Conservation (phyloP, 2,113 vertebrate species). For the Opisthocomus hoazin region DNA sequence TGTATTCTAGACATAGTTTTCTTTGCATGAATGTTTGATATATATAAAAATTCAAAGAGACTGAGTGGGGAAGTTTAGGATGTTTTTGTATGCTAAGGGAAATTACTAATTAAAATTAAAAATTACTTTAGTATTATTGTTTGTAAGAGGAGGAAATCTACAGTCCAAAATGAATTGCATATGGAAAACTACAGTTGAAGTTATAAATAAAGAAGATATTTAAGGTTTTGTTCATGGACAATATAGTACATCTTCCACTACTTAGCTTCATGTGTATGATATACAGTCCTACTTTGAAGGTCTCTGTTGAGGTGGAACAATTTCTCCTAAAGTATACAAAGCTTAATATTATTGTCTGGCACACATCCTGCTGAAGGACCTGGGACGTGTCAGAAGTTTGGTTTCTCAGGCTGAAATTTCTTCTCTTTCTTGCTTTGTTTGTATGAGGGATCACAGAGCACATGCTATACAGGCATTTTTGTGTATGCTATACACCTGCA, state of each 20-base stretch:
- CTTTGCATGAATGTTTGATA: not conserved
- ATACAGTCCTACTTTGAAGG: not conserved
- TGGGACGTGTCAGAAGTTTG: conserved; percentile 17
- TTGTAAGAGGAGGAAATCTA: not conserved
- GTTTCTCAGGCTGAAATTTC: not conserved
- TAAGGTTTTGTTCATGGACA: not conserved
- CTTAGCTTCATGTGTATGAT: not conserved
- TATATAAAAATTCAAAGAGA: not conserved
- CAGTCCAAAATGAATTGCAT: not conserved
- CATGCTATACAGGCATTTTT: not conserved
- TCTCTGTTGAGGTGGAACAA: not conserved
- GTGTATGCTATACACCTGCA: not conserved
- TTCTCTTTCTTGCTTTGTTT: not conserved
- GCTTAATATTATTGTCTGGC: conserved; percentile 2
- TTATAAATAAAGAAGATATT: not conserved
- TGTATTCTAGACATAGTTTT: not conserved
- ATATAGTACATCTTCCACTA: not conserved
- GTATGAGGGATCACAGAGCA: not conserved
- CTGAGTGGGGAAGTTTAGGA: not conserved
- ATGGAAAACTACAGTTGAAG: not conserved
- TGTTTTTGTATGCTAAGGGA: not conserved
- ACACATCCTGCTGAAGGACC: not conserved
- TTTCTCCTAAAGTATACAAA: conserved; percentile 7
- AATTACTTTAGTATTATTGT: not conserved
- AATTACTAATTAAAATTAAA: no score